These are phyloP conservation scores for Anagrus nilaparvatae DNA, from an alignment of 1,140 invertebrate species.

Conservation along the genomic window DNA sequence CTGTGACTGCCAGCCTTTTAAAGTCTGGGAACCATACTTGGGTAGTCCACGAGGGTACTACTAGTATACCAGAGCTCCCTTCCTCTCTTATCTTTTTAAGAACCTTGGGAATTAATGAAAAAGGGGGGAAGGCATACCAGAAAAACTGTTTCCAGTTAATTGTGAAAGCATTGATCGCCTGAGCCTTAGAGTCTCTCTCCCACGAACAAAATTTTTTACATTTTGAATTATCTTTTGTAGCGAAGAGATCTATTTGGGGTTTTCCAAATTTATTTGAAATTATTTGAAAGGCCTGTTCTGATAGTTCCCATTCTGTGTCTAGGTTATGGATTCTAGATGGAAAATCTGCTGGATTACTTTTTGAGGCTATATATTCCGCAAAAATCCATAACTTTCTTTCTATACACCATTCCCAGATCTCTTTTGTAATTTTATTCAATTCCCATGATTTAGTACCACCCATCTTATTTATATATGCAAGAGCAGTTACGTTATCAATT, in stretches of 20 bases:
- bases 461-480: conserved; percentile 16
- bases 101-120: not conserved
- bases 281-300: conserved; percentile 3
- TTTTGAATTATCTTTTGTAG: not conserved
- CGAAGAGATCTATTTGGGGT: conserved; percentile 1
- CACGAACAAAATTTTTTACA: not conserved
- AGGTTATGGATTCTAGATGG: conserved; percentile 12
- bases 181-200: not conserved
- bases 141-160: not conserved
- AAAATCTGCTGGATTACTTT: conserved; percentile 18
- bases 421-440: conserved; percentile 10
- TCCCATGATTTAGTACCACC: conserved; percentile 15
- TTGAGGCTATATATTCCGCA: conserved; percentile 20
- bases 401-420: conserved; percentile 14
- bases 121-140: not conserved
- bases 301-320: conserved; percentile 14
- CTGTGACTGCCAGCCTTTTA: not conserved
- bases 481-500: conserved; percentile 20
- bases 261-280: conserved; percentile 7
- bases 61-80: not conserved
- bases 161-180: not conserved
- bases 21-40: conserved; percentile 1
- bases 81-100: not conserved
- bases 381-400: conserved; percentile 12
- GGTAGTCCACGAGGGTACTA: not conserved